Evolutionary conservation across 2,888 invertebrate genomes (phyloP).

Genomic region (Microchrysa polita): DNA sequence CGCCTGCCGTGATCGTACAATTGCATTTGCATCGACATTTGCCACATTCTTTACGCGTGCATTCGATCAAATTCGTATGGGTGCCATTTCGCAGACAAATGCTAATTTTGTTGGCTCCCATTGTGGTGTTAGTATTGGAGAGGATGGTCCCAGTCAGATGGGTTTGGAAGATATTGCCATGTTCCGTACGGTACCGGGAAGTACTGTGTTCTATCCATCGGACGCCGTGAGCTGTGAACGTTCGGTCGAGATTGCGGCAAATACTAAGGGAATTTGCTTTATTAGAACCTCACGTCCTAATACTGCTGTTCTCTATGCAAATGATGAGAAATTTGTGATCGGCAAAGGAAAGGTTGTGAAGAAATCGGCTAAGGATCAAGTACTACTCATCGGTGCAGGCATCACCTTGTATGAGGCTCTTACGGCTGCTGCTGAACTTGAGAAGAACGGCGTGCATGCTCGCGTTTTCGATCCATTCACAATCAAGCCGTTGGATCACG

Average conservation of each 20-base stretch:
- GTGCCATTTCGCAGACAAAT: constrained; percentile 97
- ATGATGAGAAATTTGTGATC: constrained; percentile 81
- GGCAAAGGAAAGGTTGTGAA: constrained; percentile 84
- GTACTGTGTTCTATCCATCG: constrained; percentile 80
- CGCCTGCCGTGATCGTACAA: constrained; percentile 89
- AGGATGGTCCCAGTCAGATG: constrained; percentile 99
- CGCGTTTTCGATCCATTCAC: constrained; percentile 96
- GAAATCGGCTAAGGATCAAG: constrained; percentile 79
- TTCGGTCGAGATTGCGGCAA: constrained; percentile 95
- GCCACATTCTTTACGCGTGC: constrained; percentile 97
- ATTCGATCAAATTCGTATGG: constrained; percentile 99
- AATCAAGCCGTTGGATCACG: constrained; percentile 91
- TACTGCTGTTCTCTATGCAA: constrained; percentile 85
- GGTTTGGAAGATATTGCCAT: constrained; percentile 97
- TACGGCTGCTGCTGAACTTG: constrained; percentile 80
- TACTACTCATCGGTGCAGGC: constrained; percentile 91
- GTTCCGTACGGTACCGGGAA: constrained; percentile 90
- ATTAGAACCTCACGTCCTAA: constrained; percentile 95
- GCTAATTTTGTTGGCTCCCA: constrained; percentile 97
- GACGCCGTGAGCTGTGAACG: constrained; percentile 96
- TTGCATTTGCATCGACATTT: constrained; percentile 96
- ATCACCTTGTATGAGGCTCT: constrained; percentile 93
- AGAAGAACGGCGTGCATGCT: constrained; percentile 75
- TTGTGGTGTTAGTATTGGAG: constrained; percentile 97
- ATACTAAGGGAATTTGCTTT: constrained; percentile 94